Conservation (phyloP, 1,140 invertebrate genomes). For the Solenopsis invicta region DNA sequence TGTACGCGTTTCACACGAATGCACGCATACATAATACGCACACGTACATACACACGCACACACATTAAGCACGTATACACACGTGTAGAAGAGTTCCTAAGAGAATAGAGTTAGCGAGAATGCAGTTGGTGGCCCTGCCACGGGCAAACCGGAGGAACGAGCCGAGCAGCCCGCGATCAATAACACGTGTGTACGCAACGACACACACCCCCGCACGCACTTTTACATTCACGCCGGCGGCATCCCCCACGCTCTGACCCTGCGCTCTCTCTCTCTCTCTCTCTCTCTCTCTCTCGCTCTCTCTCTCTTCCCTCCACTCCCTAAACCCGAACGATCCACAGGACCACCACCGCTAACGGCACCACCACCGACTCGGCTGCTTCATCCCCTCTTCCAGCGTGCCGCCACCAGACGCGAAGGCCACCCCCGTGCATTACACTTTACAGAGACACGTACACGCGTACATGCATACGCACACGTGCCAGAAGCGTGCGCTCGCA, state of each 20-base stretch:
- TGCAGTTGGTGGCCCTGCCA: constrained; percentile 83
- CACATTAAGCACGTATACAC: not conserved
- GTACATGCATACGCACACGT: constrained; percentile 28
- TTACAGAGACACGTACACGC: constrained; percentile 35
- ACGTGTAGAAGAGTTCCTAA: constrained; percentile 67
- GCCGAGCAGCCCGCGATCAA: constrained; percentile 81
- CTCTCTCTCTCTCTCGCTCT: too few species aligned
- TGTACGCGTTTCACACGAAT: not conserved
- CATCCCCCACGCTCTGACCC: constrained; percentile 38
- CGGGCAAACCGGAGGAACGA: constrained; percentile 76
- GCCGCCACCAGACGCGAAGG: constrained; percentile 62
- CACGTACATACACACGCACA: not conserved
- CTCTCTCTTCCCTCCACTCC: not conserved
- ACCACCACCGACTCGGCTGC: constrained; percentile 38
- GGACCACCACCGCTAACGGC: constrained; percentile 64
- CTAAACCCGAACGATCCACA: constrained; percentile 68
- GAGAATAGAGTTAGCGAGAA: constrained; percentile 83
- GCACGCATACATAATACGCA: not conserved
- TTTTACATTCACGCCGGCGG: constrained; percentile 74
- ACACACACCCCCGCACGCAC: constrained; percentile 79
- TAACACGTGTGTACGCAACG: constrained; percentile 86
- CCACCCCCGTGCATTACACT: constrained; percentile 60
- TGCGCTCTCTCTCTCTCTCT: too few species aligned
- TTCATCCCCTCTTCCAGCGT: constrained; percentile 53
- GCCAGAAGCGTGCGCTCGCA: not conserved